Conservation (phyloP, 1,140 invertebrate genomes). For the Micrasema minimum region DNA sequence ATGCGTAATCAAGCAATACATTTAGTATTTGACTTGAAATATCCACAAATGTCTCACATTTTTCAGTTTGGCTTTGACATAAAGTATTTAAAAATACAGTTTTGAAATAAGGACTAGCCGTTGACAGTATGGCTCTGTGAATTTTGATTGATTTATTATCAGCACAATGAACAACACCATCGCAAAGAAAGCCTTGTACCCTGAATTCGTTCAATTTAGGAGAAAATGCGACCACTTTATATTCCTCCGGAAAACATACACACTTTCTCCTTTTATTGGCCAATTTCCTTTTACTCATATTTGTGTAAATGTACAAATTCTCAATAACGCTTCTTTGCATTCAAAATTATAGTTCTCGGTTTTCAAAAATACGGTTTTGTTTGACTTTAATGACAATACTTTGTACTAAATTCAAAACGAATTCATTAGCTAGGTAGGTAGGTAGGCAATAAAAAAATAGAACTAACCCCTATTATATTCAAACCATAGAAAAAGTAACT, state of each 20-base stretch:
- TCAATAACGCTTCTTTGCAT: no score
- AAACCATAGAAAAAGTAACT: slow-evolving; percentile 11
- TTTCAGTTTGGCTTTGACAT: slow-evolving; percentile 70
- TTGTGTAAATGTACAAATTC: slow-evolving; percentile 22
- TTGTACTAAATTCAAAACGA: no score
- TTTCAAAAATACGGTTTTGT: no score
- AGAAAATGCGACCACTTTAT: slow-evolving; percentile 42
- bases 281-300: slow-evolving; percentile 58
- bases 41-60: slow-evolving; percentile 77
- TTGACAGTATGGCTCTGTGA: slow-evolving; percentile 84
- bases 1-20: slow-evolving; percentile 83
- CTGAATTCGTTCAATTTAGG: slow-evolving; percentile 36
- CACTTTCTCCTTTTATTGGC: slow-evolving; percentile 63
- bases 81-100: slow-evolving; percentile 84
- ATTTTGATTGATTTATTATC: slow-evolving; percentile 81
- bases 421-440: no score
- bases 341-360: no score
- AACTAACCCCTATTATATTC: no score
- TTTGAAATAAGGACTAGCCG: slow-evolving; percentile 88
- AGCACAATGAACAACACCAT: slow-evolving; percentile 82
- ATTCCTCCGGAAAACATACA: slow-evolving; percentile 64
- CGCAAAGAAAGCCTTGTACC: slow-evolving; percentile 69
- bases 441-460: no score
- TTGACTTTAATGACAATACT: no score
- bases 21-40: slow-evolving; percentile 80